Conservation (phyloP, 23 tunicate species). For the Aplidium turbinatum region DNA sequence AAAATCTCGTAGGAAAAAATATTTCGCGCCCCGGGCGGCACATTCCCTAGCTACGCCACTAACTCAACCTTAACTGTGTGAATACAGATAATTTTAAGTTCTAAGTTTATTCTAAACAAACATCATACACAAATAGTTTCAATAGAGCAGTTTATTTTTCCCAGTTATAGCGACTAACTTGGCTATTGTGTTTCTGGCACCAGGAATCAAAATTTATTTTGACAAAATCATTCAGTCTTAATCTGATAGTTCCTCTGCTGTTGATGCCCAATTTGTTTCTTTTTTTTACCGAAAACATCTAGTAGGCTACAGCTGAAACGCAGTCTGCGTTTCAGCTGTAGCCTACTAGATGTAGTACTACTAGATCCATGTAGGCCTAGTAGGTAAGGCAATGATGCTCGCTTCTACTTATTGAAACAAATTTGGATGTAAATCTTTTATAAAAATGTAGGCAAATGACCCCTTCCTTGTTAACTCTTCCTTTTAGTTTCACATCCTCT, state of each 20-base stretch:
- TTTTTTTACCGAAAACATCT: neutral
- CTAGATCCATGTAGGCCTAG: too few species aligned
- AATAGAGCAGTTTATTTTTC: neutral
- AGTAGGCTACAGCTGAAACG: too few species aligned
- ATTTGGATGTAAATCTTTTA: neutral
- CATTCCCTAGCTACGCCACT: too few species aligned
- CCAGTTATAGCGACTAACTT: neutral
- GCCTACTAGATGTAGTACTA: too few species aligned
- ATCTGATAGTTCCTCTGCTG: slow-evolving; percentile 5
- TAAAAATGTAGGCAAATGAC: neutral
- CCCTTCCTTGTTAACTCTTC: slow-evolving; percentile 5
- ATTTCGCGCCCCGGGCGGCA: too few species aligned
- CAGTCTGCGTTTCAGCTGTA: too few species aligned
- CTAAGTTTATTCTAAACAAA: neutral
- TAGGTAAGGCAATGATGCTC: neutral
- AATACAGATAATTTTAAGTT: too few species aligned
- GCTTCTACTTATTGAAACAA: slow-evolving; percentile 1
- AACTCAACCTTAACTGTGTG: too few species aligned
- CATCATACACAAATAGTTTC: neutral
- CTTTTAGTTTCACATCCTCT: slow-evolving; percentile 4
- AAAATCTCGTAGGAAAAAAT: too few species aligned
- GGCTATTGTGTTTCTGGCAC: neutral
- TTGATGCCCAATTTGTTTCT: slow-evolving; percentile 4
- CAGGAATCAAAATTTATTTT: neutral
- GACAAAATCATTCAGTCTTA: slow-evolving; percentile 3